A percentile compares a stretch with the other conserved stretches of the same genome.
These are phyloP conservation scores for Petrocephalus microphthalmus DNA, from an alignment of 2,113 vertebrate genomes.

Conservation along the genomic window DNA sequence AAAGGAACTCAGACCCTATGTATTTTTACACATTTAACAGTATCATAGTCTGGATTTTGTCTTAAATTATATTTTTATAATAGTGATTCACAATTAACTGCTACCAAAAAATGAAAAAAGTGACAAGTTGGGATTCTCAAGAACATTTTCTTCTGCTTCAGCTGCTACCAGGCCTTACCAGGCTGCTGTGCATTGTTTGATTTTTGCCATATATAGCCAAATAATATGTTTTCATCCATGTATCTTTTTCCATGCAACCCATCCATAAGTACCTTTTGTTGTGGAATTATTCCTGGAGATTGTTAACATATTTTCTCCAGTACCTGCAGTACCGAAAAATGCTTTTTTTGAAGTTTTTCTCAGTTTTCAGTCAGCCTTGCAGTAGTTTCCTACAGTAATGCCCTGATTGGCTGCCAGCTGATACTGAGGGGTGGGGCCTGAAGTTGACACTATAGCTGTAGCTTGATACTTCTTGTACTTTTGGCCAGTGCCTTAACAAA, in stretches of 20 bases:
- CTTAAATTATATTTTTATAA: too few relatives aligned
- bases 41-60: neutral
- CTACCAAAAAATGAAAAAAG: neutral
- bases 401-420: neutral
- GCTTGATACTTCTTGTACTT: neutral
- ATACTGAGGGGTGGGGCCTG: neutral
- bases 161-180: neutral
- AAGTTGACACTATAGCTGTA: neutral
- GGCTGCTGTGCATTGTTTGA: neutral
- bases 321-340: too few relatives aligned
- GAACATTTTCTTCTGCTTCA: neutral
- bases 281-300: neutral
- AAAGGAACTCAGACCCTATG: neutral
- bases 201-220: neutral
- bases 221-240: neutral
- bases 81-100: neutral
- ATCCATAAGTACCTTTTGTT: neutral
- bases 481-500: neutral
- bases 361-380: neutral
- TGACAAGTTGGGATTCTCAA: neutral
- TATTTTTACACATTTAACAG: neutral
- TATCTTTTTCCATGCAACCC: neutral
- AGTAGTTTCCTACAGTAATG: neutral
- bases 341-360: too few relatives aligned
- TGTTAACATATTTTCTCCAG: neutral